Base-by-base conservation (phyloP, 2,113 vertebrate genomes). In the Ammodytes marinus region DNA sequence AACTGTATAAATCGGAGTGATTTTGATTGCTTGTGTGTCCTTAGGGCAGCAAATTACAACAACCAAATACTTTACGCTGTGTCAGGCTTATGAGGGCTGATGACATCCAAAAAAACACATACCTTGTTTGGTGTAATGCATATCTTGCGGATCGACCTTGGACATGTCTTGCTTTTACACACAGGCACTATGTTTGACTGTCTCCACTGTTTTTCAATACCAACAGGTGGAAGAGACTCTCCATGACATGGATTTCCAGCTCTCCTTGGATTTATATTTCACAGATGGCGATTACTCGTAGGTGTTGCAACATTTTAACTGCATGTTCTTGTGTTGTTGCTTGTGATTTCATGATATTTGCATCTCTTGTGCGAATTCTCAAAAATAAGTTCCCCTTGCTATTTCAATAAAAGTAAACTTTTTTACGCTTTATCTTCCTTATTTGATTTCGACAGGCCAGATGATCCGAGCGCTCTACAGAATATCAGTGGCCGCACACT, bases 241-340 rank as follows among this genome's bases (percentile, higher is more conserved):
- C 79, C 97, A 95, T 92, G 97, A 99, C 89, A 97, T 98, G 93
- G 97, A 97, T 95, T 99, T 99, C 94, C 96, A 98, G 72, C 95
- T 99, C 52, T 96, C 94, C 14, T 94, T 99, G 95, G 98, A 99
- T 92, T 96, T 99, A 27, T 96, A 96, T 92, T 99, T 99, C 92
- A 99, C 98, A 75, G 98, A 99, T 94, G 97, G 97, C 45, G 98
- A 99, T 94, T 99, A 97, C 94, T 97, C 97, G 98, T 99, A 96
- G 92, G 97, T 98, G 95, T 87, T 86, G 81, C 14, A 45, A 60
- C 35, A 47, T 68, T 71, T 77, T 6, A 45, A 60, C 47, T 70
- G 40, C 37, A 42, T 69, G 42, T 59, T 52, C 45, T 59, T 68
- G 10, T 45, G n/a, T 55, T 1, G 61, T 40, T 77, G 43, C 47